Base-by-base conservation (phyloP, 2,888 invertebrate genomes). In the Phorcus lineatus region DNA sequence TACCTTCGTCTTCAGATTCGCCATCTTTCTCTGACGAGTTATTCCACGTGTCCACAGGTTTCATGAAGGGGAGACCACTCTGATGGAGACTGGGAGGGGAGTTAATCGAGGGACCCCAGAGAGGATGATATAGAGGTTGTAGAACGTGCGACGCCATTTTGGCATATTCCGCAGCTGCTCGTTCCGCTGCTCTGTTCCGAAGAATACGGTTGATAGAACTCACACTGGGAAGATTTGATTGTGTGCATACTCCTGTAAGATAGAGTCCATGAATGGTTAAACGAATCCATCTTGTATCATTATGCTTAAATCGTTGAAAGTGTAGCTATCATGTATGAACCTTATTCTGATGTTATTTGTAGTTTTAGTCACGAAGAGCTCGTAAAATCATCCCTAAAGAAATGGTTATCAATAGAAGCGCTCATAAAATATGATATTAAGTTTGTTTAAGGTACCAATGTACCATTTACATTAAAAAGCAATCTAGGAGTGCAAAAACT, bases 151-250 rank as follows among this genome's bases (percentile, higher is more conserved):
- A 85, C 6, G 90, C 87, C 77, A 90, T 85, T 79, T 91, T 94
- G 0, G 98, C 98, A 89, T 99, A 97, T 93, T 99, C 98, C 0
- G 98, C 97, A 0, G 98, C 98, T 0, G 98, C 98, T 7, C 98
- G 94, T 93, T 99, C 99, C 0, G 99, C 98, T 0, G 99, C 99
- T 16, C 99, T 95, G 93, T 99, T 99, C 84, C 99, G 94, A 79
- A 99, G 94, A 91, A 99, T 99, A 89, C 99, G 95, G 94, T 98
- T 99, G 93, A 99, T 99, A 86, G 98, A 98, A 90, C 98, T 98
- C 2, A 99, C 98, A 77, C 98, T 98, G 0, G 99, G 99, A 0
- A 99, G 98, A 24, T 98, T 98, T 77, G 96, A 96, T 92, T 97
- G 97, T 57, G 97, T 97, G 93, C 99, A 99, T 9, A 99, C 97